Base-by-base conservation (phyloP, 1,140 invertebrate genomes). In the Atta colombica region DNA sequence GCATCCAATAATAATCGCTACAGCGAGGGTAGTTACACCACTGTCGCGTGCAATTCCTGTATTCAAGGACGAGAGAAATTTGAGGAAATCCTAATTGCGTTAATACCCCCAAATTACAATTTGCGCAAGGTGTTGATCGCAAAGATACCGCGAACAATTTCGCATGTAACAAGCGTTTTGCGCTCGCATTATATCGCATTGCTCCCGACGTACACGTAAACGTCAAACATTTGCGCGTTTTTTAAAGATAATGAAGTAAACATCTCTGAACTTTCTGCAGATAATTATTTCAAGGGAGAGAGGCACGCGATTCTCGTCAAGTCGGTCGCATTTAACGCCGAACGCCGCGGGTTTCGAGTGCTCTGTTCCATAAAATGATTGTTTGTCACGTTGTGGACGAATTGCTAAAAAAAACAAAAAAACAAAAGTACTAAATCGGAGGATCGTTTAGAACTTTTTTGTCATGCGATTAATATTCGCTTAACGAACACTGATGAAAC, bases 61-160 rank as follows among this genome's bases (percentile, higher is more conserved):
- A 51, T 12, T 84, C 80, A 75, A 63, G 80, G 61, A 84, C 77
- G 39, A 69, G 86, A 87, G 86, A 74, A 87, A 87, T 77, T 75
- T 77, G 31, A 74, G 69, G 69, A 75, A 87, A 87, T 72, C 72
- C 69, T 72, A 87, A 66, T 85, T 87, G 74, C 69, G 71, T 51
- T 84, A 85, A 87, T 87, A 85, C 18, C 39, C 69, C 51, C 35
- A 39, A 85, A 85, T 87, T 87, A 77, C 71, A 84, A 68, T 82
- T 87, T 85, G n/a, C n/a, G 71, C 65, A 77, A 82, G 86, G 74
- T 85, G 69, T 75, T 61, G 80, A 84, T 84, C 80, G 69, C 77
- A 49, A 28, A 84, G 80, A 84, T 84, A 75, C 25, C 66, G 35
- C 12, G 21, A 14, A 39, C 45, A 75, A 61, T 84, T 84, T 75